Conservation (phyloP, 35 echinoderm and acorn worm species). For the Chiridota heheva region DNA sequence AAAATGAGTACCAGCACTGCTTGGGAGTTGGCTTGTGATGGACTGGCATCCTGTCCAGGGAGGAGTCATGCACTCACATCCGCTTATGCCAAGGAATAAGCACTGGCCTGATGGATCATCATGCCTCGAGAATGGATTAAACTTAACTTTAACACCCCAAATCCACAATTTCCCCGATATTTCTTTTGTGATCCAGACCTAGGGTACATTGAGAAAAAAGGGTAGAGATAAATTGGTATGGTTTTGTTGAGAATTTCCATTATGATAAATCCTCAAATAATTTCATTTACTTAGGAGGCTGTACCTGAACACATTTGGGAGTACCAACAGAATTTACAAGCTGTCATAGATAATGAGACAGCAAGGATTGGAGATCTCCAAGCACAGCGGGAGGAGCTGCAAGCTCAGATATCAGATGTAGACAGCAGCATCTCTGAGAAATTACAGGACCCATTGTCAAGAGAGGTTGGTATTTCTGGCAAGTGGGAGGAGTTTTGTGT, state of each 20-base stretch:
- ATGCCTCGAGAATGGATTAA: too few relatives aligned
- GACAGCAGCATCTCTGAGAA: not conserved
- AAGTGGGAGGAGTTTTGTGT: not conserved
- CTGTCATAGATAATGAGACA: conserved; percentile 56
- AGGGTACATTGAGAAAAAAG: too few relatives aligned
- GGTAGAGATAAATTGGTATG: not conserved
- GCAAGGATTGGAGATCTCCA: conserved; percentile 36
- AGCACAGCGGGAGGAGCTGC: conserved; percentile 28
- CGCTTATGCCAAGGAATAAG: too few relatives aligned
- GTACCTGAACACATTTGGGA: conserved; percentile 60
- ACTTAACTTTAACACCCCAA: too few relatives aligned
- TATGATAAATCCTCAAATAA: not conserved
- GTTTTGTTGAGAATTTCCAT: not conserved
- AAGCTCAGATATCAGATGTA: not conserved
- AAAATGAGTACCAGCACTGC: too few relatives aligned
- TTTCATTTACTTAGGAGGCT: conserved; percentile 28
- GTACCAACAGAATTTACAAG: conserved; percentile 62
- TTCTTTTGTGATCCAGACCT: too few relatives aligned
- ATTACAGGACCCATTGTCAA: not conserved
- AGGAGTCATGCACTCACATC: too few relatives aligned
- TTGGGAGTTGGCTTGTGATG: too few relatives aligned
- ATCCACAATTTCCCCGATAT: too few relatives aligned
- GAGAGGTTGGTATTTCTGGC: not conserved
- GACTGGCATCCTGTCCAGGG: too few relatives aligned
- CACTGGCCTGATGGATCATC: too few relatives aligned